Conservation (phyloP, 2,113 vertebrate species). For the Mola mola region DNA sequence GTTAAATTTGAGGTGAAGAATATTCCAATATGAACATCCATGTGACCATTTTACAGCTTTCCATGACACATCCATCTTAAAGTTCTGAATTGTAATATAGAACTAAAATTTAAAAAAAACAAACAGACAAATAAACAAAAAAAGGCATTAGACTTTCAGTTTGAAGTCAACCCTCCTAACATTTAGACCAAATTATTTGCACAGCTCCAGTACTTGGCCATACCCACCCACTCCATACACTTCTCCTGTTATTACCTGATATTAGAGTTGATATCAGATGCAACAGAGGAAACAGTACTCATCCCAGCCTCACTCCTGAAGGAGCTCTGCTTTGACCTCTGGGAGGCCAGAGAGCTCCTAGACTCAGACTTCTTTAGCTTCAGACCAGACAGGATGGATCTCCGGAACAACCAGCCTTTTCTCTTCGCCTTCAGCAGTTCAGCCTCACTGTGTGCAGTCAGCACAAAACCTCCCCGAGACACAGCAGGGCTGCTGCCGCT, state of each 20-base stretch:
- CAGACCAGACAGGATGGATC: slow-evolving; percentile 93
- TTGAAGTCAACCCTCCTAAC: background rate
- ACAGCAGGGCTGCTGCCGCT: slow-evolving; percentile 90
- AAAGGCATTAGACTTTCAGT: no score
- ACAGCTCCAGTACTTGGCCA: no score
- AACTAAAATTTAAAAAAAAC: no score
- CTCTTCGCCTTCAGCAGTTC: slow-evolving; percentile 93
- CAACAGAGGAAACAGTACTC: slow-evolving; percentile 95
- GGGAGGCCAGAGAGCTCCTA: slow-evolving; percentile 96
- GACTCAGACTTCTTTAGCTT: slow-evolving; percentile 97
- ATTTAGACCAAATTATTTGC: no score
- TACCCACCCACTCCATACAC: background rate
- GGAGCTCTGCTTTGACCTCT: slow-evolving; percentile 98
- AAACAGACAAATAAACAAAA: background rate
- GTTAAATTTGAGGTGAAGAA: no score
- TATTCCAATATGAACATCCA: no score
- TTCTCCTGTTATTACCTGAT: slow-evolving; percentile 75
- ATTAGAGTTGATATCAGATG: slow-evolving; percentile 97
- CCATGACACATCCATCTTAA: no score
- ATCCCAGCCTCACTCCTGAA: slow-evolving; percentile 97
- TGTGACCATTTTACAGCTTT: no score
- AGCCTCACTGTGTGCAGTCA: slow-evolving; percentile 93
- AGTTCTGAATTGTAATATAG: no score
- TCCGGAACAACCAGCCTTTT: slow-evolving; percentile 94
- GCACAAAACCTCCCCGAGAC: slow-evolving; percentile 94